Evolutionary conservation across 1,140 invertebrate genomes (phyloP), one percentile per base, ranked within the genome.

Genomic region (Lordiphosa stackelbergi): DNA sequence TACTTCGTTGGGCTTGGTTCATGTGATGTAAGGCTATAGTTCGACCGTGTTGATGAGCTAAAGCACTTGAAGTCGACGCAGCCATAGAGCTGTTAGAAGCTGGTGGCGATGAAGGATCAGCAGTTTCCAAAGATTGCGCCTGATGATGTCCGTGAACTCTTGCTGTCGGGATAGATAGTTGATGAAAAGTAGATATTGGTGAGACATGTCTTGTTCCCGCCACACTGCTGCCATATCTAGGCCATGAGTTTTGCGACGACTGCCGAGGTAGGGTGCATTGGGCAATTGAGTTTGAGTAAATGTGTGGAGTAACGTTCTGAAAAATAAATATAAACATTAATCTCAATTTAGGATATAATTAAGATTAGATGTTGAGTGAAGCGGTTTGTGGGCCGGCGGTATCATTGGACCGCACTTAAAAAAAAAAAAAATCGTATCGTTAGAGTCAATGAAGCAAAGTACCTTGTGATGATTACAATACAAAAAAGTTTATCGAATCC

Each of bases 211-310:
- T 69, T 6, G 74, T 72, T 16, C 85, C 85, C 28, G 71, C 66
- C 35, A 85, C 68, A 24, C 69, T 79, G 55, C 74, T 84, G n/a
- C 74, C 66, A 51, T 88, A 89, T 45, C 78, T 63, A 5, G 88
- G 75, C 88, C 88, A 89, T 46, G 88, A 79, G 45, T 88, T 88
- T 24, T 88, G 87, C 24, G 65, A 88, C 4, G 88, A 72, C 69
- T 90, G 89, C 9, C 90, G 83, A 5, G 90, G 90, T 54, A 91
- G 83, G 4, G 90, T 91, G 51, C 85, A 87, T 35, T 77, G 72
- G 45, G 84, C 55, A 42, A 86, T 83, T 1, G 75, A 72, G 48
- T 78, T 85, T 3, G 85, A 86, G 45, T 86, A 86, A 16, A 85
- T 66, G 46, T 86, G 84, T 40, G 83, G 83, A 19, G 83, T 74